Percentiles rank a stretch among this genome's conserved stretches.
These are phyloP conservation scores for Drosophila picticornis DNA, from an alignment of 2,888 invertebrate species.

Conservation along the genomic window DNA sequence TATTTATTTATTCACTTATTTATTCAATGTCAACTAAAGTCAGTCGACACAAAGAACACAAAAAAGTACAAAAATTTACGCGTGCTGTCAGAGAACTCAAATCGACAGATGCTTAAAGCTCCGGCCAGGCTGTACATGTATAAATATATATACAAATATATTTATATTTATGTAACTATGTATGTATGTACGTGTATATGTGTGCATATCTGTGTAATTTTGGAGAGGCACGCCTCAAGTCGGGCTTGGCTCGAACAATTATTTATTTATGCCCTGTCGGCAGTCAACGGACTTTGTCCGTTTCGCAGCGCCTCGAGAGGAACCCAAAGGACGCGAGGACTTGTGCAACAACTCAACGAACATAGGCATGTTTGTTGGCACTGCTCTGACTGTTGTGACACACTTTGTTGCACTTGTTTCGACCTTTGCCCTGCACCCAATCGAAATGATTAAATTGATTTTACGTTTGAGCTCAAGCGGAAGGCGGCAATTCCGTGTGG, in stretches of 20 bases:
- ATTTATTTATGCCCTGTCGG: conserved; percentile 52
- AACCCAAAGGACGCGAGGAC: background rate
- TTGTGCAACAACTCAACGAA: background rate
- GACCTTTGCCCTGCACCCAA: background rate
- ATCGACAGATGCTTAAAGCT: background rate
- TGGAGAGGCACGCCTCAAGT: background rate
- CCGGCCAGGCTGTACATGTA: background rate
- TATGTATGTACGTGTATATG: background rate
- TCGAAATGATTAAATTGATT: background rate
- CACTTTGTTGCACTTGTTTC: background rate
- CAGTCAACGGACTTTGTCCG: conserved; percentile 32
- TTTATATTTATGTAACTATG: background rate
- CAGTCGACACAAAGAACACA: too few species aligned
- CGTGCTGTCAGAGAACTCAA: background rate
- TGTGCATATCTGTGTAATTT: background rate
- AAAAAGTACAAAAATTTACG: too few species aligned
- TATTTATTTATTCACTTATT: too few species aligned
- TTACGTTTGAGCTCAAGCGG: background rate
- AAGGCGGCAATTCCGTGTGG: background rate
- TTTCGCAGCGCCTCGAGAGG: background rate
- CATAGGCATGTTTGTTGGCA: conserved; percentile 16
- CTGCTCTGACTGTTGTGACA: conserved; percentile 11
- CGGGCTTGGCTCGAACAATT: conserved; percentile 21
- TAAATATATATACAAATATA: background rate
- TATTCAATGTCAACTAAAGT: too few species aligned